Base-by-base conservation (phyloP, 2,113 vertebrate genomes). In the Larimichthys polyactis region DNA sequence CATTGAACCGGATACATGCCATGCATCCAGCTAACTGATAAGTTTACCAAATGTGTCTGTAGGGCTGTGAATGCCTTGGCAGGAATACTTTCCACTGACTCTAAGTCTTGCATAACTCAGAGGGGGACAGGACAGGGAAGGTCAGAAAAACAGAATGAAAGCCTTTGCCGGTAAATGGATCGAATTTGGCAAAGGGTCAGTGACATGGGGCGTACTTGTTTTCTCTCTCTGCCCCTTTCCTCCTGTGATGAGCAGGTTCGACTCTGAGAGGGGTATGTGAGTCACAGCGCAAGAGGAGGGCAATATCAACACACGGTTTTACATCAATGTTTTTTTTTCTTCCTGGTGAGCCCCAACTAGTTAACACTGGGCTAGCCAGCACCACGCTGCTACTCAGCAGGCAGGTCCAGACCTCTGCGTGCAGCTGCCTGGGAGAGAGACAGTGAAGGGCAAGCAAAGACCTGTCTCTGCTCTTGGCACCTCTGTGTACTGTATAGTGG, bases 371-470 rank as follows among this genome's bases (percentile, higher is more conserved):
- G 81, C 73, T 78, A 55, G 78, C 73, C 70, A 71, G 67, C 62
- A 19, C 58, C 85, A 72, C 46, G 75, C 76, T 73, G 81, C 78
- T 82, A 86, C 89, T 79, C 84, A 83, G 75, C 89, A 86, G 93
- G 90, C 93, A 91, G 87, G 92, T 94, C 93, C 71, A 90, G 87
- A 92, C 89, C 87, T 83, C 78, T 85, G 84, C 84, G 55, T 77
- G 89, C 90, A 89, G 79, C 91, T 83, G 79, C 81, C 74, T 87
- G 83, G 66, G 73, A 88, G 78, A 59, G 70, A 82, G 84, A 74
- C 58, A 81, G 79, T 12, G 58, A 70, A 62, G 83, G 93, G 87
- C 95, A 95, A 87, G 95, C 89, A 91, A 90, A 88, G 91, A 94
- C 95, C 90, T 94, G 94, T 81, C 85, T 75, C 66, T 65, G 71